Conservation (phyloP, 2,888 invertebrate genomes). For the Tenthredo notha region DNA sequence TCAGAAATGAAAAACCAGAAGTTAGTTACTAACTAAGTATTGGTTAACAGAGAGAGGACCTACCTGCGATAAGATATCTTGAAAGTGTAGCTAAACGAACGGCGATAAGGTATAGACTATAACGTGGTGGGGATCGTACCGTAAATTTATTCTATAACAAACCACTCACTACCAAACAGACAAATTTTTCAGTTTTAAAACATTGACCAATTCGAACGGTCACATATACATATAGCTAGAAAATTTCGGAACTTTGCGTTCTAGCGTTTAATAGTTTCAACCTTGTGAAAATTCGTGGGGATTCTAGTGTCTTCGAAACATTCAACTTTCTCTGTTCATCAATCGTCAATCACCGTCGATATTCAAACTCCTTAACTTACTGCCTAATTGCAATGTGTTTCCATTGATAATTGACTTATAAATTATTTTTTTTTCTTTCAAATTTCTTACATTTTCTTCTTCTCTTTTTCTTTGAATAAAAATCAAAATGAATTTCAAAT, state of each 20-base stretch:
- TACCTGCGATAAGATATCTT: conserved; percentile 41
- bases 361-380: neutral
- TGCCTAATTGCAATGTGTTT: neutral
- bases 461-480: neutral
- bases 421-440: neutral
- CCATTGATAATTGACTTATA: neutral
- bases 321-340: neutral
- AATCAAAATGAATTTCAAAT: conserved; percentile 24
- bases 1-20: conserved; percentile 5
- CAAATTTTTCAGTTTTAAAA: conserved; percentile 47
- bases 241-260: neutral
- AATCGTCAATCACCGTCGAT: neutral
- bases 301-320: neutral
- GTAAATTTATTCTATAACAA: conserved; percentile 63
- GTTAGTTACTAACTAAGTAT: neutral
- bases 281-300: neutral
- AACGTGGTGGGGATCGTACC: conserved; percentile 50
- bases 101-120: conserved; percentile 31
- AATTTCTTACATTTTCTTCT: neutral
- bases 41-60: conserved; percentile 21
- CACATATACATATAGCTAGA: neutral
- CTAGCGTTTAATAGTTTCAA: neutral
- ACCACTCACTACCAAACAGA: conserved; percentile 52
- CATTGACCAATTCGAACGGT: conserved; percentile 28
- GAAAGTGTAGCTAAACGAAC: conserved; percentile 12